Base-by-base conservation (phyloP, 2,113 vertebrate genomes). In the Oxyruncus cristatus region DNA sequence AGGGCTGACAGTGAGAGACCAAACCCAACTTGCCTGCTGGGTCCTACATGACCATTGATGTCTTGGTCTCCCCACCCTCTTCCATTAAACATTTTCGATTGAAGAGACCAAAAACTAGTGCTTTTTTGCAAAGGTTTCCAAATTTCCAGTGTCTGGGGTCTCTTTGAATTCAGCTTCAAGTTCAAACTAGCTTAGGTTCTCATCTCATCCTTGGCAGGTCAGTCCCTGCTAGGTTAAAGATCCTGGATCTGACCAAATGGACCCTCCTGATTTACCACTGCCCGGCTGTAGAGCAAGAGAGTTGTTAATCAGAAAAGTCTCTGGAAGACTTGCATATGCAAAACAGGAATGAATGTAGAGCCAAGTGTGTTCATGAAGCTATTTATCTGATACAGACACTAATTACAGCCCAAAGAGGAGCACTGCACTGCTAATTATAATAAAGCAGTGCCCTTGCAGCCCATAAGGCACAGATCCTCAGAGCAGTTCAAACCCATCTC, bases 311-410 rank as follows among this genome's bases (percentile, higher is more conserved):
- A 79, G 75, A 75, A 68, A 62, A 86, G n/a, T 83, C 68, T 94
- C 66, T 7, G 18, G 87, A 86, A 80, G 78, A 82, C 79, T 86
- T 16, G 32, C 23, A 21, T 88, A 65, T 52, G 61, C 89, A 81
- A 92, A 93, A 68, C 61, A 62, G 81, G 84, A 63, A 52, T 39
- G 30, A 88, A 56, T 87, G 37, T 12, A 1, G 82, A 95, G 91
- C 88, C 77, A 73, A 83, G 33, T 49, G 61, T 73, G 85, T 88
- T 88, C 93, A 50, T 62, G 93, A 94, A 94, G 84, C 74, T 91
- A 82, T 97, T 94, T 96, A 78, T 93, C 93, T 92, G 59, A 88
- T 92, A 96, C 28, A 71, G 89, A 95, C 81, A 46, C 95, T 91
- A 75, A 95, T 92, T 91, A 91, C 81, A 87, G 62, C 66, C 70